These are phyloP conservation scores for Pachypeltis micranthus DNA, from an alignment of 1,140 invertebrate genomes.

Conservation along the genomic window DNA sequence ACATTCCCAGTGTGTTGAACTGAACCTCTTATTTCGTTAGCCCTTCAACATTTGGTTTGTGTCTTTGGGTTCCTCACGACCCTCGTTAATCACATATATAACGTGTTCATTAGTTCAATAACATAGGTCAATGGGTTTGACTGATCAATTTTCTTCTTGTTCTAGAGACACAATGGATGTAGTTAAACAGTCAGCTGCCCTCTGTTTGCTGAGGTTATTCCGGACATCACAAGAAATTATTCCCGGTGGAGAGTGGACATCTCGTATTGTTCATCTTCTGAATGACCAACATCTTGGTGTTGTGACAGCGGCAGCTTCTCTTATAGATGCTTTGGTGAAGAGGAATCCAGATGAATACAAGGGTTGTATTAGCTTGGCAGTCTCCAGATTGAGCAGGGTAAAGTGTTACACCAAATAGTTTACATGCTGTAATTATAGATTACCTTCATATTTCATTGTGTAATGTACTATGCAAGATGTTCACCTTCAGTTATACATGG, in stretches of 20 bases:
- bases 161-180: constrained; percentile 96
- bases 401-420: no score
- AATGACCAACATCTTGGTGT: constrained; percentile 99
- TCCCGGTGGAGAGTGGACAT: constrained; percentile 96
- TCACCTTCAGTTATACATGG: no score
- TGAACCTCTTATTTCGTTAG: no score
- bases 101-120: no score
- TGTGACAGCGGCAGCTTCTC: constrained; percentile 93
- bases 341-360: constrained; percentile 99
- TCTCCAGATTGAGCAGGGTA: constrained; percentile 88
- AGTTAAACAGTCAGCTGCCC: constrained; percentile 97
- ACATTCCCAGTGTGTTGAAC: no score
- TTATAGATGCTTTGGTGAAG: constrained; percentile 97
- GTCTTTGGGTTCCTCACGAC: not conserved
- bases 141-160: constrained; percentile 22
- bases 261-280: constrained; percentile 92
- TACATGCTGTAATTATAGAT: constrained; percentile 27
- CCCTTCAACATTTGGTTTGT: no score
- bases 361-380: constrained; percentile 94
- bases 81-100: not conserved
- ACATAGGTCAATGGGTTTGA: no score
- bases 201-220: constrained; percentile 87
- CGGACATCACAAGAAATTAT: constrained; percentile 90
- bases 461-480: no score
- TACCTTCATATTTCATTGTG: not conserved